Evolutionary conservation across 2,888 invertebrate species (phyloP).

Genomic region (Atherix ibis): DNA sequence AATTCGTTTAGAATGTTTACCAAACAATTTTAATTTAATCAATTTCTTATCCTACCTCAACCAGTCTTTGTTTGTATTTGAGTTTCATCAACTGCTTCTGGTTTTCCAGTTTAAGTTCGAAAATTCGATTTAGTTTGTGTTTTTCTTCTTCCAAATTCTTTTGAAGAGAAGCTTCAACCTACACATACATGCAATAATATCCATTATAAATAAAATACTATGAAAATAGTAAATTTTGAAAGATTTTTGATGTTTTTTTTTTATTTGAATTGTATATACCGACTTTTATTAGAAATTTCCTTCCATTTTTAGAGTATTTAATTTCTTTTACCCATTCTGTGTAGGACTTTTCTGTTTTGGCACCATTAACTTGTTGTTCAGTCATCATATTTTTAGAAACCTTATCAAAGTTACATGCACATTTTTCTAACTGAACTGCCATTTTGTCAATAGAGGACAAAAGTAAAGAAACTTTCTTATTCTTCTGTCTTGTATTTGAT

Average conservation of each 20-base stretch:
- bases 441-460: conserved; percentile 18
- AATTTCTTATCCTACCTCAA: conserved; percentile 17
- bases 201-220: no score
- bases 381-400: conserved; percentile 12
- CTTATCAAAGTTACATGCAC: conserved; percentile 17
- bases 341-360: conserved; percentile 17
- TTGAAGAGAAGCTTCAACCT: conserved; percentile 14
- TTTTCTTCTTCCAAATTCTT: conserved; percentile 24
- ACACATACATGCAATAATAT: neutral
- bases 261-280: conserved; percentile 2
- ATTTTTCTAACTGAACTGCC: conserved; percentile 19
- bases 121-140: conserved; percentile 18
- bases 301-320: conserved; percentile 23
- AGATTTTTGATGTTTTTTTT: neutral
- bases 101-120: conserved; percentile 21
- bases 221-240: no score
- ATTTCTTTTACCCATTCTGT: conserved; percentile 28
- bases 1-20: conserved; percentile 13
- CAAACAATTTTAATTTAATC: neutral
- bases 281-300: conserved; percentile 25
- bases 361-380: conserved; percentile 1
- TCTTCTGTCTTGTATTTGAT: conserved; percentile 16
- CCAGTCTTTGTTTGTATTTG: conserved; percentile 21
- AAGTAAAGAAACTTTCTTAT: conserved; percentile 15
- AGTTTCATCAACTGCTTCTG: conserved; percentile 22